Percentiles rank a stretch among this genome's conserved stretches.
These are phyloP conservation scores for Coluber constrictor DNA, from an alignment of 2,797 vertebrate species.

Conservation along the genomic window DNA sequence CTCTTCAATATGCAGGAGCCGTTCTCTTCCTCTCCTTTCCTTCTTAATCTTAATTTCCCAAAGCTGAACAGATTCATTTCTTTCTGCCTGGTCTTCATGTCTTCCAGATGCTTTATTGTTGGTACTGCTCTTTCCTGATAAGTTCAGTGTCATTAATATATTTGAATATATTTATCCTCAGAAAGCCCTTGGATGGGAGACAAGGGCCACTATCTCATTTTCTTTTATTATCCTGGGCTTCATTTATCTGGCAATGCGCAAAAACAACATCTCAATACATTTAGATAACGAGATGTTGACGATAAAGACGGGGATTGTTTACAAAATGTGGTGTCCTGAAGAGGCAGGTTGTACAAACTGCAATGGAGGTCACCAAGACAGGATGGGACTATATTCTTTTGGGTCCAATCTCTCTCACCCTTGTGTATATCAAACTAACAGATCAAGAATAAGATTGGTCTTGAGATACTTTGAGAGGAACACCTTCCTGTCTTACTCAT, in stretches of 20 bases:
- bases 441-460: neutral
- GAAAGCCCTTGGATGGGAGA: neutral
- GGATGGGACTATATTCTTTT: neutral
- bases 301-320: constrained; percentile 6
- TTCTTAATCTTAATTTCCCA: constrained; percentile 2
- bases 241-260: constrained; percentile 19
- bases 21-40: neutral
- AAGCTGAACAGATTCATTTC: neutral
- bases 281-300: constrained; percentile 32
- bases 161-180: constrained; percentile 32
- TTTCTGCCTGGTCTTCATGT: neutral
- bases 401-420: neutral
- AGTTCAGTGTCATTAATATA: constrained; percentile 28
- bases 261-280: constrained; percentile 5
- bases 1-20: neutral
- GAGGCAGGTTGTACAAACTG: neutral
- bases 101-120: constrained; percentile 21
- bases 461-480: neutral
- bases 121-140: neutral
- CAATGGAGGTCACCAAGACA: neutral
- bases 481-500: neutral
- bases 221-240: constrained; percentile 27
- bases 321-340: neutral
- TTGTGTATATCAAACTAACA: neutral
- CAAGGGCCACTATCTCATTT: constrained; percentile 14